These are phyloP conservation scores for Ennomos fuscantarius DNA, from an alignment of 2,888 invertebrate species.

Conservation along the genomic window DNA sequence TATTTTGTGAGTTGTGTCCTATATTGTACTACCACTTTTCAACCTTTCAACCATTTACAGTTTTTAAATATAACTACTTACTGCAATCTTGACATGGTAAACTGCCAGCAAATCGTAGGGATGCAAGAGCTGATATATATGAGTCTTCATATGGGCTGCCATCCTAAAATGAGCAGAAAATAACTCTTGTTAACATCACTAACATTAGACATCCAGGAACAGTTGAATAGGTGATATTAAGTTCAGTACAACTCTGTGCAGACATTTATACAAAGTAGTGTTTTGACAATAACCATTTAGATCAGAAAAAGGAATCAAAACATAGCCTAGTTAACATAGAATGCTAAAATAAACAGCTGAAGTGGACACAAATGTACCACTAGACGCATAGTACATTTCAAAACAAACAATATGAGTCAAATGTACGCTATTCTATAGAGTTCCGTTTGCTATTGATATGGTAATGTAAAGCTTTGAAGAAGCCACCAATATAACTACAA, in stretches of 20 bases:
- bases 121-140: slow-evolving; percentile 33
- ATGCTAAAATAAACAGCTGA: slow-evolving; percentile 12
- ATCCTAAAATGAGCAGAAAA: slow-evolving; percentile 43
- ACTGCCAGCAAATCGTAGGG: slow-evolving; percentile 38
- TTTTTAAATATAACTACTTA: slow-evolving; percentile 43
- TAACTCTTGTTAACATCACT: background rate
- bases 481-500: background rate
- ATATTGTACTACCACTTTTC: too few species aligned
- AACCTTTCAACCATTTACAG: background rate
- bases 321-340: slow-evolving; percentile 3
- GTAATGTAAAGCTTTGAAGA: slow-evolving; percentile 24
- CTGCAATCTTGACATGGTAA: slow-evolving; percentile 68
- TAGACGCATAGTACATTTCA: background rate
- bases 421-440: slow-evolving; percentile 16
- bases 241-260: too few species aligned
- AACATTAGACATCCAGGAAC: too few species aligned
- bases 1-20: too few species aligned
- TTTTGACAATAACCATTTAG: too few species aligned
- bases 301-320: too few species aligned
- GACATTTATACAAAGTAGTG: too few species aligned
- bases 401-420: slow-evolving; percentile 17
- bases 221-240: too few species aligned
- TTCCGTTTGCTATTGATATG: slow-evolving; percentile 29
- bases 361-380: slow-evolving; percentile 5
- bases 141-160: slow-evolving; percentile 45